Evolutionary conservation across 2,113 vertebrate species (phyloP).

Genomic region (Ochotona curzoniae): DNA sequence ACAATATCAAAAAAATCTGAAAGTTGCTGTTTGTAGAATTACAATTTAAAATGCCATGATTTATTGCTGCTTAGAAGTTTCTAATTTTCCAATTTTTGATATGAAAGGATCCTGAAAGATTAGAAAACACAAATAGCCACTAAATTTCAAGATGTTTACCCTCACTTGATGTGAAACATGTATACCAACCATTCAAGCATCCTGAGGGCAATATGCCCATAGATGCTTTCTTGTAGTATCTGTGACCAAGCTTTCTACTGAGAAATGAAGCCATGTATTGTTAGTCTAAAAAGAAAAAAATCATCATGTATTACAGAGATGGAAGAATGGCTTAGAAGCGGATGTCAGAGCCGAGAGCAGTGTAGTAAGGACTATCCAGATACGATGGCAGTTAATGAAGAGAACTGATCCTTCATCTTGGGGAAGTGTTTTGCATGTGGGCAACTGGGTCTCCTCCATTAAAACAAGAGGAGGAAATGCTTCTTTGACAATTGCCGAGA

Average conservation of each 20-base stretch:
- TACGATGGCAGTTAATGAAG: neutral
- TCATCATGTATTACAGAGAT: neutral
- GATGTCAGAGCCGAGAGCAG: neutral
- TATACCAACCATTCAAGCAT: neutral
- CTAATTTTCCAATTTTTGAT: slow-evolving; percentile 14
- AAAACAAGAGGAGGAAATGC: neutral
- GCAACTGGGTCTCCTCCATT: too few species aligned
- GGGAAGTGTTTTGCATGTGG: neutral
- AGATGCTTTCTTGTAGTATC: neutral
- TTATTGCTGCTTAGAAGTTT: slow-evolving; percentile 23
- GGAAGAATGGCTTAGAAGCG: neutral
- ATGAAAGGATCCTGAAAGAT: slow-evolving; percentile 46
- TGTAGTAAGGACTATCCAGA: neutral
- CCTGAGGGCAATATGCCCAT: neutral
- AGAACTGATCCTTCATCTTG: neutral
- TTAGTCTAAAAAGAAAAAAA: too few species aligned
- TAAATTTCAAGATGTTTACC: slow-evolving; percentile 20
- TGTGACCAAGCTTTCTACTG: neutral
- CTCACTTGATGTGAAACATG: neutral
- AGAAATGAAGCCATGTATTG: neutral
- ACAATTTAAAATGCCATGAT: slow-evolving; percentile 33
- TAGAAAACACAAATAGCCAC: neutral
- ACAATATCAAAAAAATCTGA: neutral
- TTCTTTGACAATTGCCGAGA: neutral
- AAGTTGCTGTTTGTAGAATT: slow-evolving; percentile 6